Conservation (phyloP, 2,888 invertebrate genomes). For the Nymphalis urticae region DNA sequence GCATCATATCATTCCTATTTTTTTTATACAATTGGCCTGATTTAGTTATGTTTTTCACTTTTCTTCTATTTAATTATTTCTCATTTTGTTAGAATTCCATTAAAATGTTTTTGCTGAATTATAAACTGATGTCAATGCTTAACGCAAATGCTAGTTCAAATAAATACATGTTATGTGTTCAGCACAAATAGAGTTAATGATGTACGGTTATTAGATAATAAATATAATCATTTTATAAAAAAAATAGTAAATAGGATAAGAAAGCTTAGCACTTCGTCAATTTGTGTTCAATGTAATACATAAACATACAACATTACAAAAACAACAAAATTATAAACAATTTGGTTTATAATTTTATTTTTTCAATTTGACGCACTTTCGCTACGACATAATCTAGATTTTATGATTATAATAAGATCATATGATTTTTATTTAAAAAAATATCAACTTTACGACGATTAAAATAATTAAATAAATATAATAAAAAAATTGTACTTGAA, state of each 20-base stretch:
- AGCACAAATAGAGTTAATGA: conserved; percentile 28
- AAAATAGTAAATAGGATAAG: conserved; percentile 18
- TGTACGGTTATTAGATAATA: conserved; percentile 19
- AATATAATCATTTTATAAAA: conserved; percentile 29
- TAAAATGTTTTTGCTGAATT: not conserved
- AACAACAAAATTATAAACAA: too few relatives aligned
- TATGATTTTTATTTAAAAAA: too few relatives aligned
- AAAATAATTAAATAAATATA: too few relatives aligned
- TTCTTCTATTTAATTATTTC: not conserved
- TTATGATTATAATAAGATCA: too few relatives aligned
- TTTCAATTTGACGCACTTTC: too few relatives aligned
- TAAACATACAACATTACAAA: too few relatives aligned
- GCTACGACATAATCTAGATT: too few relatives aligned
- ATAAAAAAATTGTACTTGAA: too few relatives aligned
- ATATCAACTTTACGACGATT: too few relatives aligned
- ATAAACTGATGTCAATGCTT: not conserved
- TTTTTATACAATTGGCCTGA: not conserved
- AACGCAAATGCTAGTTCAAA: conserved; percentile 16
- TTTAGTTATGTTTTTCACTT: not conserved
- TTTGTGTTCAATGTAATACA: not conserved
- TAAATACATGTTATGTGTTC: conserved; percentile 31
- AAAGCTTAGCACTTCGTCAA: conserved; percentile 24
- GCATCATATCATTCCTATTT: not conserved
- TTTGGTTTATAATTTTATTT: not conserved
- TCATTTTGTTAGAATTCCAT: not conserved